Evolutionary conservation across 2,797 vertebrate species (phyloP), one percentile per base, ranked within the genome.

Genomic region (Acipenser oxyrinchus): DNA sequence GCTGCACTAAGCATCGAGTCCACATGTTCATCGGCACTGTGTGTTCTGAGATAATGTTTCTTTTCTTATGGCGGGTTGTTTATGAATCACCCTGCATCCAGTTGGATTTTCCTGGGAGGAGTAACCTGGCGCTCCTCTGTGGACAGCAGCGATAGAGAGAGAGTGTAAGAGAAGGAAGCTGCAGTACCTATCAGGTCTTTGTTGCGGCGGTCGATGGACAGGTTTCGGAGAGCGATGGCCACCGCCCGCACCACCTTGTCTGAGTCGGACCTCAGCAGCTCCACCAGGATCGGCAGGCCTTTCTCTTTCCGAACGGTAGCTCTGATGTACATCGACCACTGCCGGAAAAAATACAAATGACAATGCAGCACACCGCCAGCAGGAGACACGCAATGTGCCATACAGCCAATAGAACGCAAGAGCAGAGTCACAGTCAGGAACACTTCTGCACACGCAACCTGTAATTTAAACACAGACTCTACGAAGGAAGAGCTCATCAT

Each of bases 251-350:
- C 96, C 70, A 99, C 97, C 83, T 99, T 99, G 83, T 99, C 96
- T 0, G 95, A 95, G 80, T 99, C 96, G 0, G 96, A 99, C 78
- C 96, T 95, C 64, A 99, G 92, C 79, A 99, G 86, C 75, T 99
- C 97, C 83, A 99, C 96, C 3, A 99, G 91, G 79, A 99, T 96
- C 0, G 97, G 97, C 37, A 99, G 82, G 13, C 97, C 97, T 51
- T 98, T 93, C 86, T 99, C 97, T 79, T 99, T 99, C 37, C 97
- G 92, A 75, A 99, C 96, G 0, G 92, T 97, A 49, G 96, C 95
- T n/a, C 97, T 92, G 76, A 99, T 99, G 83, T 97, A 96, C 0
- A 91, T 96, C 76, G 97, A 98, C 97, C 97, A 99, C 97, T 99
- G 82, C 8, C 75, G 67, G 60, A 55, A 57, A 64, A 48, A 68